Evolutionary conservation across 2,797 vertebrate genomes (phyloP).

Genomic region (Smutsia gigantea): DNA sequence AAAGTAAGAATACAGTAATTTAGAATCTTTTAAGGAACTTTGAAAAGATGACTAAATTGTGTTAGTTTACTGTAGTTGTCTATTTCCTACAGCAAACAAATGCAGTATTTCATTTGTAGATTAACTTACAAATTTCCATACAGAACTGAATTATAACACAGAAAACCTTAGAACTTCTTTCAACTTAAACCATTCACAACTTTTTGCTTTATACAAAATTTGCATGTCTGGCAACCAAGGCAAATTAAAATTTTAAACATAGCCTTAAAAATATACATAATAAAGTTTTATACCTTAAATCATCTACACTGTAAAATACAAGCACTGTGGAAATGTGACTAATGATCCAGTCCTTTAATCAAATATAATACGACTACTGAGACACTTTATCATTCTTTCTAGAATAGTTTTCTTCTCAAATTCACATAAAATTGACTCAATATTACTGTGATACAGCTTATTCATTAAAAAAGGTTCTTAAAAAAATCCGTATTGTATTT

Average conservation of each 20-base stretch:
- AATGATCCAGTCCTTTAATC: constrained; percentile 62
- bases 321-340: constrained; percentile 61
- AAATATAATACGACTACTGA: constrained; percentile 62
- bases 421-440: constrained; percentile 51
- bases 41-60: constrained; percentile 9
- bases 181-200: constrained; percentile 36
- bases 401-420: constrained; percentile 70
- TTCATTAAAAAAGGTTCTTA: constrained; percentile 13
- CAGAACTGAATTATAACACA: not conserved
- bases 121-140: constrained; percentile 41
- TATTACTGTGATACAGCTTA: constrained; percentile 56
- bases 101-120: not conserved
- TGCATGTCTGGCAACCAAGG: not conserved
- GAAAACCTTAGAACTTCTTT: constrained; percentile 48
- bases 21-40: constrained; percentile 26
- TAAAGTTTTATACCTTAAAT: constrained; percentile 63
- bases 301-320: constrained; percentile 61
- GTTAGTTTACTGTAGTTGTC: not conserved
- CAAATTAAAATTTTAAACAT: constrained; percentile 64
- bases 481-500: constrained; percentile 12
- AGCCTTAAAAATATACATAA: constrained; percentile 52
- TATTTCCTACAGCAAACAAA: constrained; percentile 49
- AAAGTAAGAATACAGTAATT: constrained; percentile 26
- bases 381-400: constrained; percentile 64
- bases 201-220: constrained; percentile 53